A percentile compares a stretch with the other conserved stretches of the same genome.
Conservation (phyloP, 2,888 invertebrate genomes). For the Eumerus sabulonum region DNA sequence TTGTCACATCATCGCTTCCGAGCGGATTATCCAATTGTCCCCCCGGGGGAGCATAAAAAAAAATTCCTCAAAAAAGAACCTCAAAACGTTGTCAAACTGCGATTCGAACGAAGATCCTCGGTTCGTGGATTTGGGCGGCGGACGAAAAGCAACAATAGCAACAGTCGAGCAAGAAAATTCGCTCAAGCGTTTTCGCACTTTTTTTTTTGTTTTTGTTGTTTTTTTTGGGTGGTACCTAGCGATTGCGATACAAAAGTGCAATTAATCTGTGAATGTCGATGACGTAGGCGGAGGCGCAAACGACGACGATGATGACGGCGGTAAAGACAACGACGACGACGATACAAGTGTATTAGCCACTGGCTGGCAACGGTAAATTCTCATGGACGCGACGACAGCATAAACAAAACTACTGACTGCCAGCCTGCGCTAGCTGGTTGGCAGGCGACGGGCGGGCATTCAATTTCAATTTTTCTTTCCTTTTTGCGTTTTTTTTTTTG, state of each 20-base stretch:
- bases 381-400: constrained; percentile 65
- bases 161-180: constrained; percentile 9
- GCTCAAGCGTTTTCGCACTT: constrained; percentile 24
- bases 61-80: constrained; percentile 47
- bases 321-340: constrained; percentile 19
- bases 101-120: too few relatives aligned
- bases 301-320: constrained; percentile 16
- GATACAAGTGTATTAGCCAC: constrained; percentile 37
- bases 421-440: constrained; percentile 18
- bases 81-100: not conserved
- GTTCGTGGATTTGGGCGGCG: not conserved
- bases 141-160: constrained; percentile 16
- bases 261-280: too few relatives aligned
- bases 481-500: too few relatives aligned
- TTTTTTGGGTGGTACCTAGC: too few relatives aligned
- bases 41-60: constrained; percentile 20
- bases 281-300: constrained; percentile 11
- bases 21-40: constrained; percentile 20
- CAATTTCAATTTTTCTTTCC: too few relatives aligned
- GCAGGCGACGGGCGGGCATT: constrained; percentile 67
- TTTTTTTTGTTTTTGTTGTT: too few relatives aligned
- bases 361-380: constrained; percentile 56
- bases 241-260: too few relatives aligned
- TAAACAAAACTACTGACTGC: constrained; percentile 66
- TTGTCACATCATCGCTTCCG: constrained; percentile 42